Base-by-base conservation (phyloP, 2,113 vertebrate species). In the Microcebus murinus region DNA sequence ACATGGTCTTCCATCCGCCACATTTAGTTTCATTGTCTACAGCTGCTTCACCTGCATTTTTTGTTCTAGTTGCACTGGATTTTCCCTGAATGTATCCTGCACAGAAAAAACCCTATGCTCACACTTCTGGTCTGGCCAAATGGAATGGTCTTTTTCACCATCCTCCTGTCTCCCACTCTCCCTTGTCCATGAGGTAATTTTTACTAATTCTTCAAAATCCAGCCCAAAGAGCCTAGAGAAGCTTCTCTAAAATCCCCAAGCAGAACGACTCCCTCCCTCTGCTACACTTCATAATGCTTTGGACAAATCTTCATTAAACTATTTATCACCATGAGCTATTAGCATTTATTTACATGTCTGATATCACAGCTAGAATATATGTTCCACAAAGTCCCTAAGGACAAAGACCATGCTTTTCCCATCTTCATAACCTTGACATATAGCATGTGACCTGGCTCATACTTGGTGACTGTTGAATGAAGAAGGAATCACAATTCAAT, bases 351-450 rank as follows among this genome's bases (percentile, higher is more conserved):
- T 90, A 89, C 4, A 17, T 25, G 29, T 57, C 34, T 90, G 20
- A 91, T 61, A 59, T 71, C 71, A 95, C 13, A 83, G 70, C 20
- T 89, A 77, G 52, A 90, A 80, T 59, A 29, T 80, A 76, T 68
- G 21, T 81, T 94, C 76, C 29, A 31, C 48, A 55, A 96, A 82
- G 18, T 81, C 42, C 81, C 36, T 59, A 34, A 95, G 39, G 82
- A 88, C 86, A 65, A 92, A 95, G 23, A 94, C 25, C 57, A n/a
- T 9, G 3, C 21, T 39, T 42, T 91, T 34, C 18, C 14, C 48
- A 74, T 93, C 86, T 92, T 91, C 13, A 85, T 65, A 92, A 84
- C 13, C 67, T 88, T 87, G 48, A 50, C 73, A 94, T 70, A 81
- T 57, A 85, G 12, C 12, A 87, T 21, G 39, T 55, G 48, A 87